Evolutionary conservation across 2,113 vertebrate genomes (phyloP), one percentile per base, ranked within the genome.

Genomic region (Atherinomorus stipes): DNA sequence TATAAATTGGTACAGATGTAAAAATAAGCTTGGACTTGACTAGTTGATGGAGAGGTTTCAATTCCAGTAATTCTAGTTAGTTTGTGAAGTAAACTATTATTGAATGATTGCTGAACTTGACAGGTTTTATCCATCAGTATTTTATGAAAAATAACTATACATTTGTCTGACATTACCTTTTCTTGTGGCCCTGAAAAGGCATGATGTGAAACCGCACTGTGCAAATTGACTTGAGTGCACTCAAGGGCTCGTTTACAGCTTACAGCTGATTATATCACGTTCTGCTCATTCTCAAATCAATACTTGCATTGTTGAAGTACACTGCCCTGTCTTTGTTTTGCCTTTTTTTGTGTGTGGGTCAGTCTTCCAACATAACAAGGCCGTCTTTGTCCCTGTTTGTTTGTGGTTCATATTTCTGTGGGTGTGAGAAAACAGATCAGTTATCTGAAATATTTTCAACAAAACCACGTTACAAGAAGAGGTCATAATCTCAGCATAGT

Each of bases 241-340:
- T 84, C 65, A 28, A 74, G 76, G 74, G 74, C 75, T 56, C 16
- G 2, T 81, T 88, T 81, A 90, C 89, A 90, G 78, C 84, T 87
- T 77, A 71, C 56, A 81, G 84, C 90, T 79, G 78, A 84, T 89
- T 85, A 66, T 79, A 81, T 85, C 53, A 84, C 80, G 83, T 85
- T 87, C 63, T 50, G 74, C 74, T 61, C 65, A 60, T 86, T 87
- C 72, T 72, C 44, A 81, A 70, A 85, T 85, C 88, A 91, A 85
- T 91, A 74, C 71, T 63, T 56, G 50, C 57, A 75, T 85, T 89
- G 86, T 90, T 74, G 37, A 85, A 71, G 72, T 64, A 85, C 83
- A 85, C 42, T 60, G 60, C 50, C 34, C 65, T 60, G 44, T 86
- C 71, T 78, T 49, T 81, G 61, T 74, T 53, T 6, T 34, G 7